Conservation (phyloP, 2,113 vertebrate species). For the Corythaixoides concolor region DNA sequence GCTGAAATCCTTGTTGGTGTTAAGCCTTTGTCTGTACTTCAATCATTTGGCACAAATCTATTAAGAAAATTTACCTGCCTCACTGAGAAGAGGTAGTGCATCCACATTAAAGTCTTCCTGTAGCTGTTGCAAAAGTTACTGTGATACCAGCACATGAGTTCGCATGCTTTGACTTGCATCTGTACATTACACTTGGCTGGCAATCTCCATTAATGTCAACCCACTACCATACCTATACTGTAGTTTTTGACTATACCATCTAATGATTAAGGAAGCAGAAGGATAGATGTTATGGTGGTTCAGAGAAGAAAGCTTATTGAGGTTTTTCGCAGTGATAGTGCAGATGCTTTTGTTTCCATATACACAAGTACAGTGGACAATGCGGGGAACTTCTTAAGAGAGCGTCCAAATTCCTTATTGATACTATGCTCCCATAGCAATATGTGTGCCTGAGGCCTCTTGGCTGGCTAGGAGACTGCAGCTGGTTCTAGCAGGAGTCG, state of each 20-base stretch:
- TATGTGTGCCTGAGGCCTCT: not conserved
- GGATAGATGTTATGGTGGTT: not conserved
- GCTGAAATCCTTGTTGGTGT: not conserved
- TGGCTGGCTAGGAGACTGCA: not conserved
- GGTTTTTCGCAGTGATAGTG: not conserved
- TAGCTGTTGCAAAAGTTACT: not conserved
- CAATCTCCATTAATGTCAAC: not conserved
- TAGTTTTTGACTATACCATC: not conserved
- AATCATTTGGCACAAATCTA: not conserved
- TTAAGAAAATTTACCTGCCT: not conserved
- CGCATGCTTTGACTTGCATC: not conserved
- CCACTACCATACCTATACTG: not conserved
- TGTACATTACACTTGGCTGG: not conserved
- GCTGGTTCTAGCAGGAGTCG: not conserved
- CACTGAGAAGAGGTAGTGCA: not conserved
- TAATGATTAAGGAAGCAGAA: not conserved
- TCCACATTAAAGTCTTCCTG: not conserved
- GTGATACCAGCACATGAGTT: not conserved
- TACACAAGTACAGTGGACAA: not conserved
- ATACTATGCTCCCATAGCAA: not conserved
- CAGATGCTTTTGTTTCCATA: not conserved
- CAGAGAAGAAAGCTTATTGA: not conserved
- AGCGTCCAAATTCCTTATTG: not conserved
- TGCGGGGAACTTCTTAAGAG: not conserved
- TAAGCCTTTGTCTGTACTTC: not conserved